Conservation (phyloP, 2,797 vertebrate species). For the Hirundo rustica region DNA sequence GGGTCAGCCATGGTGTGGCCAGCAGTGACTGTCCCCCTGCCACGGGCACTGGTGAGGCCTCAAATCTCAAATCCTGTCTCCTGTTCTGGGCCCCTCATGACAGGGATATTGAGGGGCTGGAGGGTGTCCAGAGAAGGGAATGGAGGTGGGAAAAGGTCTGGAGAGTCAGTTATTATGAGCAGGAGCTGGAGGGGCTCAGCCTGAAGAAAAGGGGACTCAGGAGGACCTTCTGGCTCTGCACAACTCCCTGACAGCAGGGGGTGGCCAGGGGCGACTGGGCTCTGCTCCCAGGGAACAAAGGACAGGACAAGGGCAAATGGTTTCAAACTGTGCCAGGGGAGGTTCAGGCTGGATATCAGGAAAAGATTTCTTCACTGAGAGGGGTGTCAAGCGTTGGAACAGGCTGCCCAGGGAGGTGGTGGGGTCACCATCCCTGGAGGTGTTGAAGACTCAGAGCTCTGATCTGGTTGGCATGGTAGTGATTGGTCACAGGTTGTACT, state of each 20-base stretch:
- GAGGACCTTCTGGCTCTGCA: neutral
- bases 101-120: neutral
- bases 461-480: neutral
- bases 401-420: neutral
- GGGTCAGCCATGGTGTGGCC: neutral
- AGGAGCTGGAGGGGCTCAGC: neutral
- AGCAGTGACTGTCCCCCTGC: neutral
- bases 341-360: neutral
- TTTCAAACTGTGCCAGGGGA: neutral
- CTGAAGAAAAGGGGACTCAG: neutral
- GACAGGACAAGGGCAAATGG: neutral
- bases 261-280: accelerated
- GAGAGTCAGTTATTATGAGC: neutral
- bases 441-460: neutral
- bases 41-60: neutral
- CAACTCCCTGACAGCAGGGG: neutral
- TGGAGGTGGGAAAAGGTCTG: neutral
- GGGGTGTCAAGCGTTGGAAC: neutral
- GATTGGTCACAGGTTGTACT: neutral
- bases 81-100: neutral
- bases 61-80: neutral
- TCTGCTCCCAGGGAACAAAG: neutral
- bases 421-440: neutral
- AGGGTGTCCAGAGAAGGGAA: neutral
- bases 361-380: neutral